A percentile compares a stretch with the other conserved stretches of the same genome.
Conservation (phyloP, 2,888 invertebrate species). For the Ochropleura leucogaster region DNA sequence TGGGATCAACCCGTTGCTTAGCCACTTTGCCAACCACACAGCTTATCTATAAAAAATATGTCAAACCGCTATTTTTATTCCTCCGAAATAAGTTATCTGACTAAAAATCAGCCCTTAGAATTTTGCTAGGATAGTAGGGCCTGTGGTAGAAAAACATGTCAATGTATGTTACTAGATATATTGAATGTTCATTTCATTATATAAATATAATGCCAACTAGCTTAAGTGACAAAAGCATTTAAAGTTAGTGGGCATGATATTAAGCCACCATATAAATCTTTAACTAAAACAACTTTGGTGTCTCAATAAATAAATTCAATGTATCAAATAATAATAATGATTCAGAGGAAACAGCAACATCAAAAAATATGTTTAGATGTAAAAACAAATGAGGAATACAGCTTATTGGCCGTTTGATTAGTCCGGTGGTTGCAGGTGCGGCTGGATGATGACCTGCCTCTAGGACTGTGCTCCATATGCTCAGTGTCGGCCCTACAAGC, state of each 20-base stretch:
- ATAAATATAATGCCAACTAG: background rate
- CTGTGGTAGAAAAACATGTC: background rate
- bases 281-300: no score
- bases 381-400: slow-evolving; percentile 60
- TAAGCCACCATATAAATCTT: background rate
- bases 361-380: background rate
- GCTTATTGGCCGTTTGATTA: slow-evolving; percentile 80
- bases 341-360: background rate
- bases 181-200: background rate
- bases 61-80: no score
- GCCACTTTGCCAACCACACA: no score
- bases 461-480: slow-evolving; percentile 81
- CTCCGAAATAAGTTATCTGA: no score
- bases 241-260: background rate
- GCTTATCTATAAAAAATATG: no score
- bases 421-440: slow-evolving; percentile 85
- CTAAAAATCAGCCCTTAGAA: no score
- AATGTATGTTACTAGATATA: background rate
- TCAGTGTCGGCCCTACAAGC: slow-evolving; percentile 76
- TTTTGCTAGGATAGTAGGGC: background rate
- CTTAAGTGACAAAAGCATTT: background rate
- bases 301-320: background rate
- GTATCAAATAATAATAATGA: background rate
- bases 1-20: no score
- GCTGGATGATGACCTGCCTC: slow-evolving; percentile 79